phyloP scores from a whole-genome alignment of 2,113 vertebrate genomes.

The Phalacrocorax carbo region DNA sequence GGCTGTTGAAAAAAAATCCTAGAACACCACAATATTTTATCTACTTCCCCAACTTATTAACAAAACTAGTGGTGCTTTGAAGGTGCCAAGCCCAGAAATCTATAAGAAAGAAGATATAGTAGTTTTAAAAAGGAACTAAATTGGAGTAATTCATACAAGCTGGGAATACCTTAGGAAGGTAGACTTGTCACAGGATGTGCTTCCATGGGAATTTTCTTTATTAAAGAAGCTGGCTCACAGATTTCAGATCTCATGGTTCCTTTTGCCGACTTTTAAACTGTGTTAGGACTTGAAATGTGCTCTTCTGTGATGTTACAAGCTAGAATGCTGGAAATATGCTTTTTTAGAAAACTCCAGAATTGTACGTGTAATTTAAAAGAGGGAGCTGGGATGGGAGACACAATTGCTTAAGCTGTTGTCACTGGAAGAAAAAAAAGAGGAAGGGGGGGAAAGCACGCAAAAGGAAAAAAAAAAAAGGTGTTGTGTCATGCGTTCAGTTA shows the following conservation, averaged over 20 bases:
- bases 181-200: background rate
- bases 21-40: background rate
- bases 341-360: background rate
- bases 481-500: background rate
- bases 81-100: background rate
- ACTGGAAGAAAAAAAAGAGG: background rate
- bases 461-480: background rate
- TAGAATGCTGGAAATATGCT: background rate
- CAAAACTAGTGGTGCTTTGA: background rate
- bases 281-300: background rate
- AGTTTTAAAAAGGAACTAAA: background rate
- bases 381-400: background rate
- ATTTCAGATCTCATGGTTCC: background rate
- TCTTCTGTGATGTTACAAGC: background rate
- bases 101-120: rapidly evolving
- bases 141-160: background rate
- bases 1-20: background rate
- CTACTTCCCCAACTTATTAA: background rate
- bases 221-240: background rate
- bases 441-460: too few species aligned
- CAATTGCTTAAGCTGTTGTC: background rate
- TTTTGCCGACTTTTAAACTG: background rate
- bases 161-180: background rate
- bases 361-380: background rate
- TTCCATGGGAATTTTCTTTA: background rate